These are phyloP conservation scores for Rhincodon typus DNA, from an alignment of 2,797 vertebrate species.

Conservation along the genomic window DNA sequence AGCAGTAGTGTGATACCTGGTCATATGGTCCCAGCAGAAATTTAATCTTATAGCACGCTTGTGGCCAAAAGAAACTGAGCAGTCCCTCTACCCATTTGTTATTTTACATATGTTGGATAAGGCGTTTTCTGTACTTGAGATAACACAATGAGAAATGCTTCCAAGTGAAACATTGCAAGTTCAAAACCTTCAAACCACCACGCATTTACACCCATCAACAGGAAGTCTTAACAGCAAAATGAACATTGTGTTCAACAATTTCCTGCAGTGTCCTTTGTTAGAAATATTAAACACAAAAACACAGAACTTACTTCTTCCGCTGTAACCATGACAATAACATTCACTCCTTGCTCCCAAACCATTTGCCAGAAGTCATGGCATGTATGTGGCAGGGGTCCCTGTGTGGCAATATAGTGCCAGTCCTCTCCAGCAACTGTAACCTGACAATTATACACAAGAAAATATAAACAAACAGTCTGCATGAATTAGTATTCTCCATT, in stretches of 20 bases:
- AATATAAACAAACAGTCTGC: background rate
- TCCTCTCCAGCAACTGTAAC: slow-evolving; percentile 83
- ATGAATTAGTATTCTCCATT: background rate
- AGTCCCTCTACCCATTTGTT: background rate
- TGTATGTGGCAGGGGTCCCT: slow-evolving; percentile 86
- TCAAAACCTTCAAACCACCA: background rate
- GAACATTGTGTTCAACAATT: background rate
- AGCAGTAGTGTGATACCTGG: background rate
- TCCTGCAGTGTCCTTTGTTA: too few species aligned
- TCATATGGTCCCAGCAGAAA: background rate
- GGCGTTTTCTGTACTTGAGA: background rate
- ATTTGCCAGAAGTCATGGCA: slow-evolving; percentile 99
- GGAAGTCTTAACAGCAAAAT: background rate
- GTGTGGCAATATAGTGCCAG: slow-evolving; percentile 95
- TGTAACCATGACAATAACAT: slow-evolving; percentile 96
- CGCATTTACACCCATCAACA: background rate
- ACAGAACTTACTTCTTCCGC: slow-evolving; percentile 78
- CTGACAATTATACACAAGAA: slow-evolving; percentile 52
- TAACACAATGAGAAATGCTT: background rate
- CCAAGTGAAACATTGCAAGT: background rate
- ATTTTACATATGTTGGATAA: background rate
- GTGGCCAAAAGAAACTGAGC: background rate
- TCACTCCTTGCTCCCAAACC: slow-evolving; percentile 96
- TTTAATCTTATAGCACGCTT: background rate
- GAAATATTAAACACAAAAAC: background rate